These are phyloP conservation scores for Ophthalmolycus amberensis DNA, from an alignment of 2,113 vertebrate species.

Conservation along the genomic window DNA sequence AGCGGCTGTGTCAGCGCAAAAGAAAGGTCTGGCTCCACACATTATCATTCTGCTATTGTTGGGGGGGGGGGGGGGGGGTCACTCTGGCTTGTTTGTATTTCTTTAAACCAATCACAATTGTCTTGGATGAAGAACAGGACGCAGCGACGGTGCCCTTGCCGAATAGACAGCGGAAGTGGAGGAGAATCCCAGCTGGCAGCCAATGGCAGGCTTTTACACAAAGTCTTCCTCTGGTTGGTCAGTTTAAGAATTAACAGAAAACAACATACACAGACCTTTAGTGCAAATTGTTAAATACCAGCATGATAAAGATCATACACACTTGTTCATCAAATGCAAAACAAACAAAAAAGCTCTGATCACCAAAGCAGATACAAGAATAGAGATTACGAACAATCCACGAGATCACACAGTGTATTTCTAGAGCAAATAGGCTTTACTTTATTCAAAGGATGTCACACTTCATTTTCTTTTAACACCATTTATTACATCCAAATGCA, in stretches of 20 bases:
- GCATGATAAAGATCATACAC: slow-evolving; percentile 50
- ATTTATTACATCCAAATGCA: slow-evolving; percentile 6
- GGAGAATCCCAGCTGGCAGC: background rate
- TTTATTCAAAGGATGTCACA: slow-evolving; percentile 2
- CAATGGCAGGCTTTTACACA: background rate
- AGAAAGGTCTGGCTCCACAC: background rate
- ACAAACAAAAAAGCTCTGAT: slow-evolving; percentile 11
- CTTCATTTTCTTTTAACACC: background rate
- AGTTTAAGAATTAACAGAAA: background rate
- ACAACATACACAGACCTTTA: slow-evolving; percentile 13
- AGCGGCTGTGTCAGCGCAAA: background rate
- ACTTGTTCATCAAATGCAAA: slow-evolving; percentile 32
- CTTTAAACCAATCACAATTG: background rate
- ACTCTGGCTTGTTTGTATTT: slow-evolving; percentile 1
- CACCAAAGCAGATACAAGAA: slow-evolving; percentile 24
- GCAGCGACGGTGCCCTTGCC: background rate
- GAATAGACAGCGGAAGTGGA: background rate
- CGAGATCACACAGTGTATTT: slow-evolving; percentile 24
- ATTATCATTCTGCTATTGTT: background rate
- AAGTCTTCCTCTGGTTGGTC: background rate
- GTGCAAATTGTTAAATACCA: slow-evolving; percentile 53
- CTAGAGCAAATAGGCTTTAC: background rate
- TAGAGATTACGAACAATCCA: slow-evolving; percentile 23
- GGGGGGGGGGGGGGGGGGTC: background rate
- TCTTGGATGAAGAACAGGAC: background rate